phyloP scores from a whole-genome alignment of 2,797 vertebrate species.

The Anabacerthia variegaticeps region DNA sequence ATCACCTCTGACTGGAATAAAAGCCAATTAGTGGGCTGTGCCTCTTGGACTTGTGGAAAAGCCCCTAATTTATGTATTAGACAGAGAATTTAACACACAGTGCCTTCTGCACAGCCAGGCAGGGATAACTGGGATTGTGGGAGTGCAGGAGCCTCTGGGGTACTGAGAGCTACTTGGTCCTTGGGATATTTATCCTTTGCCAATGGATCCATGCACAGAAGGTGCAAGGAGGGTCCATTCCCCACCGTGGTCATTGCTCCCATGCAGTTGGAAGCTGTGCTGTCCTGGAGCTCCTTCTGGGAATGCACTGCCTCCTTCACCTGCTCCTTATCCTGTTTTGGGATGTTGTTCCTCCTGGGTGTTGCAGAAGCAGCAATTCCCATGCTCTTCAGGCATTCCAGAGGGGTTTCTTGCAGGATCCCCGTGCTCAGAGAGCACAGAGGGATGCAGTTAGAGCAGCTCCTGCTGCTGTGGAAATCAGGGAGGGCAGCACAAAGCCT shows the following conservation, averaged over 20 bases:
- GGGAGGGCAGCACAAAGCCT: not conserved
- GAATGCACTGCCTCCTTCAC: rapidly evolving
- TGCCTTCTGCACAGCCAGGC: not conserved
- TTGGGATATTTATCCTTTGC: not conserved
- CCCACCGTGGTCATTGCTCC: not conserved
- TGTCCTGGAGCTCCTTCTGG: not conserved
- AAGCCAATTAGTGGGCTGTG: not conserved
- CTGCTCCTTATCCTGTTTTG: not conserved
- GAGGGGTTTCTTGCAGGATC: not conserved
- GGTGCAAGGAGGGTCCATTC: not conserved
- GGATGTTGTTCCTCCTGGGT: rapidly evolving
- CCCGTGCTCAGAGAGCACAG: not conserved
- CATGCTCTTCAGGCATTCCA: not conserved
- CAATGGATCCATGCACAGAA: not conserved
- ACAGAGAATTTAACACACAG: not conserved
- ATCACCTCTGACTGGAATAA: not conserved
- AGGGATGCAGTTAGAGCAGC: not conserved
- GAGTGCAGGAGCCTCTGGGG: not conserved
- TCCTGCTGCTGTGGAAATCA: rapidly evolving
- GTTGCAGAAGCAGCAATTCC: not conserved
- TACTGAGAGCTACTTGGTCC: too few species aligned
- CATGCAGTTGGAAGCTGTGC: not conserved
- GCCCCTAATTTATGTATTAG: rapidly evolving
- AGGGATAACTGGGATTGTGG: not conserved
- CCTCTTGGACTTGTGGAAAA: not conserved